Conservation (phyloP, 1,140 invertebrate genomes). For the Drosophila elegans region DNA sequence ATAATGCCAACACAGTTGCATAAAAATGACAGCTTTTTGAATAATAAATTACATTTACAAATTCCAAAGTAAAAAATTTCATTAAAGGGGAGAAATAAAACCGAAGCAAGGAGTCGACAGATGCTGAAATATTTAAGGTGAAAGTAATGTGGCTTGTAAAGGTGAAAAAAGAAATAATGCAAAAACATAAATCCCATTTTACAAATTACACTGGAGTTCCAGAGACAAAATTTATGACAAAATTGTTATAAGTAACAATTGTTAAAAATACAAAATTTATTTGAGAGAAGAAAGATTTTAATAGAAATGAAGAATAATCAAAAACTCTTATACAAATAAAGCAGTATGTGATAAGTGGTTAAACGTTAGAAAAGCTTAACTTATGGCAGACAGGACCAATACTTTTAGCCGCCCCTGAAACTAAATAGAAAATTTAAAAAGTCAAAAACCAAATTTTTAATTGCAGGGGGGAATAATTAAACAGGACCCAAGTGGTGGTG, state of each 20-base stretch:
- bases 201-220: neutral
- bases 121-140: neutral
- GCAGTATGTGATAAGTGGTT: neutral
- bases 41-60: conserved; percentile 4
- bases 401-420: too few relatives aligned
- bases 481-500: conserved; percentile 18
- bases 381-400: neutral
- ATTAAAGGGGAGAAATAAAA: neutral
- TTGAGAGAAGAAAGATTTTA: too few relatives aligned
- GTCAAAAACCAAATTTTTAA: neutral
- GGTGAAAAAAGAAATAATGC: neutral
- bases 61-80: neutral
- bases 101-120: neutral
- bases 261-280: too few relatives aligned
- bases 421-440: conserved; percentile 7
- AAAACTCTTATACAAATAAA: too few relatives aligned
- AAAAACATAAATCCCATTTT: neutral
- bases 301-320: too few relatives aligned
- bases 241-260: too few relatives aligned
- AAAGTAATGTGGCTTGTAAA: neutral
- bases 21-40: neutral
- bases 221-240: neutral
- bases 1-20: neutral
- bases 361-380: neutral
- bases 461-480: conserved; percentile 18